Evolutionary conservation across 2,113 vertebrate genomes (phyloP).

Genomic region (Microcebus griseorufus): DNA sequence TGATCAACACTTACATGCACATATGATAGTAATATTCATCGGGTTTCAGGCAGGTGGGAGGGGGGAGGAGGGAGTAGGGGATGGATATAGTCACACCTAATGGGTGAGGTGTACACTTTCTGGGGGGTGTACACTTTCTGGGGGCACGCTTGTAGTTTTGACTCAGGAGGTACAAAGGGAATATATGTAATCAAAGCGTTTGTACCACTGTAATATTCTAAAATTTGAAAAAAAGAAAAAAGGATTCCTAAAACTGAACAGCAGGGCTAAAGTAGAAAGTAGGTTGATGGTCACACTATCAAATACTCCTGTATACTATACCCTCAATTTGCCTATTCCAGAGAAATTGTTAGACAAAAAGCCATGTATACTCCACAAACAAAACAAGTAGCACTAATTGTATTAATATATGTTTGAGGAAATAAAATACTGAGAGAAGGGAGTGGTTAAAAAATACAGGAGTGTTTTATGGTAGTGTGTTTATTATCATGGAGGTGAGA

Average conservation of each 20-base stretch:
- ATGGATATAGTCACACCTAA: too few relatives aligned
- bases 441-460: fast-evolving
- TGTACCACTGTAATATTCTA: too few relatives aligned
- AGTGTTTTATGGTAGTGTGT: not conserved
- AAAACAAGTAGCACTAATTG: not conserved
- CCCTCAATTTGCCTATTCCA: not conserved
- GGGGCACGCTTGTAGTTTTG: too few relatives aligned
- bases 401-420: not conserved
- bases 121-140: too few relatives aligned
- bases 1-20: too few relatives aligned
- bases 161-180: too few relatives aligned
- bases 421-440: not conserved
- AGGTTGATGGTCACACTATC: not conserved
- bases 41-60: too few relatives aligned
- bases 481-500: not conserved
- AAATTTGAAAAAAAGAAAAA: not conserved
- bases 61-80: too few relatives aligned
- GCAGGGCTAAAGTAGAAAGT: not conserved
- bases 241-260: not conserved
- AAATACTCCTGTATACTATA: not conserved
- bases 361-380: not conserved
- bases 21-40: too few relatives aligned
- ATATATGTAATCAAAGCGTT: too few relatives aligned
- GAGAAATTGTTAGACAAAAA: not conserved
- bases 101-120: too few relatives aligned